Evolutionary conservation across 2,888 invertebrate species (phyloP).

Genomic region (Archips xylosteana): DNA sequence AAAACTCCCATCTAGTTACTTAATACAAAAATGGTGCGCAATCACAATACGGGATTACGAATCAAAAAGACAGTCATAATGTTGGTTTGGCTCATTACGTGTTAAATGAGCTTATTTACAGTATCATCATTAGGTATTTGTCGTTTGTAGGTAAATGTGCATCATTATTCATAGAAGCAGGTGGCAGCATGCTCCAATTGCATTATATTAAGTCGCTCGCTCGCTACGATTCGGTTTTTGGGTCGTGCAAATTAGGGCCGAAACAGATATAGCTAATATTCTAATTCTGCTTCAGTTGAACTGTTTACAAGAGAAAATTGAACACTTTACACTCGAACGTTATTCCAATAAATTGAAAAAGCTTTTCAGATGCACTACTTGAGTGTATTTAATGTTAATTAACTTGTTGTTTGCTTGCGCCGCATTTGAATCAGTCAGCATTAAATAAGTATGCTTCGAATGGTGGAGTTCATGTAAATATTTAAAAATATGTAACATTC

Average conservation of each 20-base stretch:
- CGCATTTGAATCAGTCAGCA: background rate
- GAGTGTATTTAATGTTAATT: background rate
- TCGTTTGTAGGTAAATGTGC: conserved; percentile 47
- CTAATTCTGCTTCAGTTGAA: conserved; percentile 18
- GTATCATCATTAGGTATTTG: conserved; percentile 56
- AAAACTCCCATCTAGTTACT: too few relatives aligned
- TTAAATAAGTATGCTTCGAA: background rate
- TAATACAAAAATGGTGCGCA: too few relatives aligned
- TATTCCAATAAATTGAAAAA: background rate
- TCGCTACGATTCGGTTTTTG: conserved; percentile 68
- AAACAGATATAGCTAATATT: conserved; percentile 46
- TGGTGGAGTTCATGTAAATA: background rate
- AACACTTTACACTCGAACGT: background rate
- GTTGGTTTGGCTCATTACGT: background rate
- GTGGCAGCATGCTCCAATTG: conserved; percentile 75
- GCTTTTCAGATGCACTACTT: background rate
- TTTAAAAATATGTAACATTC: background rate
- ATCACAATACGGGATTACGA: background rate
- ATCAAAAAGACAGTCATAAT: background rate
- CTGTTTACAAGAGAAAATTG: background rate
- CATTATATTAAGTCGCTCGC: conserved; percentile 69
- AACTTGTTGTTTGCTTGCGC: background rate
- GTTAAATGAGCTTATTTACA: conserved; percentile 14
- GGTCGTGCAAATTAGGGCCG: conserved; percentile 64
- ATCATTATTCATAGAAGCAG: conserved; percentile 64